Percentiles rank a stretch among this genome's conserved stretches.
These are phyloP conservation scores for Leguminivora glycinivorella DNA, from an alignment of 1,140 invertebrate genomes.

Conservation along the genomic window DNA sequence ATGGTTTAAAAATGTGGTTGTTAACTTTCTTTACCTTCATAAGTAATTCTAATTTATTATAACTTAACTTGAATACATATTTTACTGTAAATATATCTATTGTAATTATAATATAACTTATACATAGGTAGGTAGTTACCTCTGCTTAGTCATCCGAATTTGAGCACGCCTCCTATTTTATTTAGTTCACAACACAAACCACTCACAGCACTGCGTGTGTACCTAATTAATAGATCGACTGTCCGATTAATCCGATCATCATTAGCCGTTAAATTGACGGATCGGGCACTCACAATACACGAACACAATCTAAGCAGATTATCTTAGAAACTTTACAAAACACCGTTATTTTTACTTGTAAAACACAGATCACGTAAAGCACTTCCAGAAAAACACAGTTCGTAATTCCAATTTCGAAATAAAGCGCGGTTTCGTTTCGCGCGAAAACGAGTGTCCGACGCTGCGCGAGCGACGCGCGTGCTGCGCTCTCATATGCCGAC, in stretches of 20 bases:
- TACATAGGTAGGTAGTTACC: background rate
- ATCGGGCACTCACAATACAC: conserved; percentile 23
- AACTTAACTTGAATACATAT: conserved; percentile 6
- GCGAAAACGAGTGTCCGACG: conserved; percentile 50
- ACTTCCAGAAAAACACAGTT: conserved; percentile 18
- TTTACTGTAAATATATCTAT: no score
- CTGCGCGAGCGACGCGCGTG: conserved; percentile 70
- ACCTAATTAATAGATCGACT: conserved; percentile 22
- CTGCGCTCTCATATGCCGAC: conserved; percentile 63
- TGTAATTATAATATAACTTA: background rate
- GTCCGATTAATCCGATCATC: conserved; percentile 26
- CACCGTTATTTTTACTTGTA: conserved; percentile 25
- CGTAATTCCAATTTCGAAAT: conserved; percentile 42
- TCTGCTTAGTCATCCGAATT: conserved; percentile 16
- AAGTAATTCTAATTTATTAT: background rate
- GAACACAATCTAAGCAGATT: conserved; percentile 16
- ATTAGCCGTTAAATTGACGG: conserved; percentile 25
- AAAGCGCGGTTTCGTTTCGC: conserved; percentile 51
- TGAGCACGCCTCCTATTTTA: conserved; percentile 21
- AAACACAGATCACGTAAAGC: conserved; percentile 23
- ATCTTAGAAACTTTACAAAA: background rate
- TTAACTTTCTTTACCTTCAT: background rate
- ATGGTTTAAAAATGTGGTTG: conserved; percentile 36
- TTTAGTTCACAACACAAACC: conserved; percentile 25
- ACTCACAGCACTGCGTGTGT: conserved; percentile 21